These are phyloP conservation scores for Ceratina calcarata DNA, from an alignment of 1,140 invertebrate species.

Conservation along the genomic window DNA sequence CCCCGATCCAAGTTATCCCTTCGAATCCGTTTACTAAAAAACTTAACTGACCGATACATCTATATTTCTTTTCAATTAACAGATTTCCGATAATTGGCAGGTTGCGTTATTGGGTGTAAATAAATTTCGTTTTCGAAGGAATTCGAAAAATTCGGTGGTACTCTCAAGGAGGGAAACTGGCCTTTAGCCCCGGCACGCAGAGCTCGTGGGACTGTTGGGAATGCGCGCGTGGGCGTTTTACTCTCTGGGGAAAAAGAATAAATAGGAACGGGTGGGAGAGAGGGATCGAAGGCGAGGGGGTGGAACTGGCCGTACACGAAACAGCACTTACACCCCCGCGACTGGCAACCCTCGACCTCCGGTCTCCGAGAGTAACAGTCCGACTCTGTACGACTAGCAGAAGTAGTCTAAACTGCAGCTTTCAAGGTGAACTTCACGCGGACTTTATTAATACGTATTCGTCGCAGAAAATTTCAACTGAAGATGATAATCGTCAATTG, in stretches of 20 bases:
- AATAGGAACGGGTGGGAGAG: not conserved
- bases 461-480: not conserved
- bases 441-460: conserved; percentile 39
- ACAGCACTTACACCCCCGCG: conserved; percentile 76
- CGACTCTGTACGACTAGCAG: conserved; percentile 51
- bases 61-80: no score
- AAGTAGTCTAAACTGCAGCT: conserved; percentile 55
- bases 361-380: conserved; percentile 58
- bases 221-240: conserved; percentile 42
- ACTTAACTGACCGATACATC: no score
- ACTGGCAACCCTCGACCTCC: conserved; percentile 69
- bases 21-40: no score
- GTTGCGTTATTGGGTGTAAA: no score
- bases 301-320: conserved; percentile 71
- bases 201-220: not conserved
- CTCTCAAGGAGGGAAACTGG: not conserved
- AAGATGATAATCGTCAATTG: not conserved
- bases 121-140: no score
- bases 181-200: not conserved
- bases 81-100: no score
- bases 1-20: not conserved
- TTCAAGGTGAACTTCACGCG: conserved; percentile 45
- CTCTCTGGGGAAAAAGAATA: conserved; percentile 24
- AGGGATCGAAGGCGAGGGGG: conserved; percentile 37
- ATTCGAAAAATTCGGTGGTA: no score